Evolutionary conservation across 1,140 invertebrate genomes (phyloP).

Genomic region (Hyposmocoma kahamanoa): DNA sequence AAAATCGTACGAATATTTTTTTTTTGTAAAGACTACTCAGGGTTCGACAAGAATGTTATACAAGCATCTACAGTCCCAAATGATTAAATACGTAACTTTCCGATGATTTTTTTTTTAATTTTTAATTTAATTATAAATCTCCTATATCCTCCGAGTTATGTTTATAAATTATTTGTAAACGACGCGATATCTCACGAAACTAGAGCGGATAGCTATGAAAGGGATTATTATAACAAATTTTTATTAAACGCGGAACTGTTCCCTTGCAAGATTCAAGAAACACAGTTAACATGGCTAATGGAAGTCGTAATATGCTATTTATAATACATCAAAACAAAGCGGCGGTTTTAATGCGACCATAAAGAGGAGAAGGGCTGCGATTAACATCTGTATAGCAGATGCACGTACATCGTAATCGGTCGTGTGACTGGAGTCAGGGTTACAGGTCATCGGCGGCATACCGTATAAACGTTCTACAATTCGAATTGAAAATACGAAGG

Average conservation of each 20-base stretch:
- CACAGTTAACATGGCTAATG: conserved; percentile 27
- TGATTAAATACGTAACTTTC: too few relatives aligned
- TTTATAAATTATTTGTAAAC: too few relatives aligned
- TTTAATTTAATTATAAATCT: too few relatives aligned
- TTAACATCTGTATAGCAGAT: conserved; percentile 49
- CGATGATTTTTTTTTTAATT: too few relatives aligned
- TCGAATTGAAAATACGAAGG: conserved; percentile 18
- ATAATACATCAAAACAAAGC: conserved; percentile 50
- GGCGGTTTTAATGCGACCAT: conserved; percentile 35
- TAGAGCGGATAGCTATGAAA: too few relatives aligned
- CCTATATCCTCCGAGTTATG: too few relatives aligned
- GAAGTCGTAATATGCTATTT: conserved; percentile 39
- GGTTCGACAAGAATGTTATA: too few relatives aligned
- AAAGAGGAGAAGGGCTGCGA: conserved; percentile 35
- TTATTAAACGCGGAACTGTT: conserved; percentile 49
- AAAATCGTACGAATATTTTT: too few relatives aligned
- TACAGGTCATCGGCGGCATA: conserved; percentile 16
- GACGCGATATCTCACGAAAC: too few relatives aligned
- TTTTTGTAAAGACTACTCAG: too few relatives aligned
- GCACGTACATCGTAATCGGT: conserved; percentile 26
- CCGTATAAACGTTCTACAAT: conserved; percentile 24
- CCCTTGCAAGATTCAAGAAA: conserved; percentile 17
- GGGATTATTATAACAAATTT: too few relatives aligned
- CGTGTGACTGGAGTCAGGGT: conserved; percentile 13
- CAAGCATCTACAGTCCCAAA: too few relatives aligned